Base-by-base conservation (phyloP, 2,113 vertebrate species). In the Sorex fumeus region DNA sequence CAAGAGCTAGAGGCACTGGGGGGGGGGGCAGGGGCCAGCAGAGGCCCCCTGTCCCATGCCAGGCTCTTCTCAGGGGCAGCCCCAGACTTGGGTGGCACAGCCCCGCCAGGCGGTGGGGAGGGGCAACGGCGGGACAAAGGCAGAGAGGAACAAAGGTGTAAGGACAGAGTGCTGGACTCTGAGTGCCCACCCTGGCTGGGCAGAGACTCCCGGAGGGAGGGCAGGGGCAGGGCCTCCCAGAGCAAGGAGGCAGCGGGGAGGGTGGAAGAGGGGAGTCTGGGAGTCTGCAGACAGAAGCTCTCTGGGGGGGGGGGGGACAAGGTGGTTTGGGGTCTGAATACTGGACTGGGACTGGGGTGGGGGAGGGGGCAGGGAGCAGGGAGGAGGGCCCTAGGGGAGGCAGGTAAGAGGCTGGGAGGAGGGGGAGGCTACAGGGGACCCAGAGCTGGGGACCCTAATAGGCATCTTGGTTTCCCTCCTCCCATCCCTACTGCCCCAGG, bases 101-200 rank as follows among this genome's bases (percentile, higher is more conserved):
- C 53, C 53, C 62, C 71, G 27, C 89, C 88, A 27, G 0, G 18
- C n/a, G 40, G 43, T 50, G 50, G 66, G 84, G 92, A 53, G 85
- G 40, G 62, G 82, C 36, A 28, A 40, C 16, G 50, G 3, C 43
- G 90, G 45, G 78, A 96, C 93, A 95, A 95, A 96, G 93, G 91
- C 89, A 1, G 30, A 88, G 60, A 71, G 86, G 93, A 95, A 96
- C 94, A 95, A 96, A 93, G 88, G 92, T 95, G 79, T 82, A 64
- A 50, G 66, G 84, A 53, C 36, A 74, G 67, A 72, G 40, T 45
- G 84, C 23, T 64, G 62, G 62, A 23, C 62, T 28, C 62, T 64
- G 62, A 19, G 8, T 64, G 62, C 21, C 62, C 62, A 53, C 53
- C 27, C 62, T 64, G 62, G 62, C 62, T 23, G 19, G 62, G 62